Conservation (phyloP, 2,797 vertebrate species). For the Schizopygopsis malacanthus region DNA sequence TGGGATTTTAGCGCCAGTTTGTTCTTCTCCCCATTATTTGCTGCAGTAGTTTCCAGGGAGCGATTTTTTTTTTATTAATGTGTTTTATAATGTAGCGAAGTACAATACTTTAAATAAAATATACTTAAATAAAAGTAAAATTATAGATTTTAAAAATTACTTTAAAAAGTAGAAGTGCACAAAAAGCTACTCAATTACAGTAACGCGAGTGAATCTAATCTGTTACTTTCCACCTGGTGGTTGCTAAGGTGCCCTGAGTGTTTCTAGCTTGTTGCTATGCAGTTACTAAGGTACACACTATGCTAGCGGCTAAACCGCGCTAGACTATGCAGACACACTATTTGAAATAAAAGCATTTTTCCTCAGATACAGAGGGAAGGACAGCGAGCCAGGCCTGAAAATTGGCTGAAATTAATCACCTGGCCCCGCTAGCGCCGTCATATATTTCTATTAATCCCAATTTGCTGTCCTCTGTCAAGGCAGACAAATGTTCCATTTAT, state of each 20-base stretch:
- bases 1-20: no score
- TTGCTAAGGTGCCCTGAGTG: neutral
- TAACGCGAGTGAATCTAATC: no score
- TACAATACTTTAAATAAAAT: no score
- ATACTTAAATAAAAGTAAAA: no score
- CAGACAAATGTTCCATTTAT: conserved; percentile 55
- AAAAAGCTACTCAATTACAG: no score
- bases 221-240: no score
- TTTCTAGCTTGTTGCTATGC: neutral
- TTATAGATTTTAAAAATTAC: no score
- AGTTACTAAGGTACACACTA: neutral
- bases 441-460: conserved; percentile 58
- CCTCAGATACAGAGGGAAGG: neutral
- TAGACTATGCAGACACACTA: conserved; percentile 14
- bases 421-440: conserved; percentile 24
- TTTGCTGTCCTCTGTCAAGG: conserved; percentile 47
- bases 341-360: conserved; percentile 27
- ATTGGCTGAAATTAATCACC: conserved; percentile 40
- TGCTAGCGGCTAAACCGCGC: neutral
- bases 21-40: no score
- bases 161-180: no score
- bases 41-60: no score
- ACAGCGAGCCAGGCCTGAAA: conserved; percentile 30
- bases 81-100: no score
- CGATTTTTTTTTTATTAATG: no score